A percentile compares a stretch with the other conserved stretches of the same genome.
These are phyloP conservation scores for Mesoligia furuncula DNA, from an alignment of 2,888 invertebrate species.

Conservation along the genomic window DNA sequence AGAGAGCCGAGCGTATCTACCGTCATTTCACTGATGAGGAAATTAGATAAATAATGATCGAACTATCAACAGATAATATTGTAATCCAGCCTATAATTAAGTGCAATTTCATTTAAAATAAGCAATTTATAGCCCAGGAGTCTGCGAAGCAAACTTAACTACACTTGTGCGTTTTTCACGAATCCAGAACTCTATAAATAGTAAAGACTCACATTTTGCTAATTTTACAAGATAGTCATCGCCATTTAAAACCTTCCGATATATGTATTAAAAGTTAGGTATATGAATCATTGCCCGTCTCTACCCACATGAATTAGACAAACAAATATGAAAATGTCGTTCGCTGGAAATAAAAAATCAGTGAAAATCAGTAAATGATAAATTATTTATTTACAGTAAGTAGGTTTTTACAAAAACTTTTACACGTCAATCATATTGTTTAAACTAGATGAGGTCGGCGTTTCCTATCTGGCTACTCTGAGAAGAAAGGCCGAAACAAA, in stretches of 20 bases:
- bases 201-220: conserved; percentile 62
- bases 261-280: conserved; percentile 69
- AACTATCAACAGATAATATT: conserved; percentile 23
- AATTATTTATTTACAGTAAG: no score
- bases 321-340: conserved; percentile 66
- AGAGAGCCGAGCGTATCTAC: not conserved
- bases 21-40: conserved; percentile 6
- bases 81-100: not conserved
- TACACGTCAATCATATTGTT: no score
- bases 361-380: conserved; percentile 48
- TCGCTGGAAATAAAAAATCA: conserved; percentile 65
- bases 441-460: no score
- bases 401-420: no score
- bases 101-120: conserved; percentile 3
- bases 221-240: conserved; percentile 69
- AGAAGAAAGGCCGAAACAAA: no score
- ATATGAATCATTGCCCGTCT: conserved; percentile 70
- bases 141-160: conserved; percentile 22
- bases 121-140: not conserved
- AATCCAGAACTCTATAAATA: conserved; percentile 63
- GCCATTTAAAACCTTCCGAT: conserved; percentile 63
- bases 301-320: conserved; percentile 68
- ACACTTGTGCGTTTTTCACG: conserved; percentile 37
- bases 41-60: conserved; percentile 11
- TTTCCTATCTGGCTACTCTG: no score